phyloP scores from a whole-genome alignment of 2,113 vertebrate species.

The Colinus virginianus region DNA sequence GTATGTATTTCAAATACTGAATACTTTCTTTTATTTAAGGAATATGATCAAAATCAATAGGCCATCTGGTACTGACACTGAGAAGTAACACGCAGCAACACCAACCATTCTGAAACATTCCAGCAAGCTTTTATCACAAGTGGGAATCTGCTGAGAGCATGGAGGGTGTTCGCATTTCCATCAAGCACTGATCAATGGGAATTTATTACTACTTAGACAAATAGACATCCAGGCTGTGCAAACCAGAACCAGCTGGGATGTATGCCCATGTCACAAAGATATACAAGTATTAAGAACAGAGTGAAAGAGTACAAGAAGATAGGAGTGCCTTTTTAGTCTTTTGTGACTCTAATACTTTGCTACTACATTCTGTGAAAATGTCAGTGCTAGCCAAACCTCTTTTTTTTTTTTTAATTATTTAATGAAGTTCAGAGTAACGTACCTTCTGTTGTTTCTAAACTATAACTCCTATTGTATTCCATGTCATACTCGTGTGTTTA shows the following conservation, averaged over 20 bases:
- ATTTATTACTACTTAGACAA: slow-evolving; percentile 72
- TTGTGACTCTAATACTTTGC: neutral
- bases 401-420: neutral
- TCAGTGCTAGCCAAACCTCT: neutral
- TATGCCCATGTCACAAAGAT: neutral
- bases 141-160: slow-evolving; percentile 53
- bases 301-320: neutral
- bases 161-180: slow-evolving; percentile 70
- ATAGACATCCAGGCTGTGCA: slow-evolving; percentile 46
- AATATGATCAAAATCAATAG: slow-evolving; percentile 48
- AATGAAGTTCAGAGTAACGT: neutral
- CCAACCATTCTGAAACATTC: slow-evolving; percentile 53
- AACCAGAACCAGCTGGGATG: neutral
- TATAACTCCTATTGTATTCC: slow-evolving; percentile 21
- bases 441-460: neutral
- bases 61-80: slow-evolving; percentile 29
- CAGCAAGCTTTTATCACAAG: slow-evolving; percentile 44
- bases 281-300: neutral
- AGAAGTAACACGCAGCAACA: slow-evolving; percentile 24
- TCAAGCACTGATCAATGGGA: slow-evolving; percentile 71
- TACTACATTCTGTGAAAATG: slow-evolving; percentile 30
- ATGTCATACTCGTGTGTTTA: slow-evolving; percentile 10
- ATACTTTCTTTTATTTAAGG: slow-evolving; percentile 1
- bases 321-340: neutral
- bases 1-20: slow-evolving; percentile 26